Evolutionary conservation across 2,113 vertebrate genomes (phyloP).

Genomic region (Trichomycterus rosablanca): DNA sequence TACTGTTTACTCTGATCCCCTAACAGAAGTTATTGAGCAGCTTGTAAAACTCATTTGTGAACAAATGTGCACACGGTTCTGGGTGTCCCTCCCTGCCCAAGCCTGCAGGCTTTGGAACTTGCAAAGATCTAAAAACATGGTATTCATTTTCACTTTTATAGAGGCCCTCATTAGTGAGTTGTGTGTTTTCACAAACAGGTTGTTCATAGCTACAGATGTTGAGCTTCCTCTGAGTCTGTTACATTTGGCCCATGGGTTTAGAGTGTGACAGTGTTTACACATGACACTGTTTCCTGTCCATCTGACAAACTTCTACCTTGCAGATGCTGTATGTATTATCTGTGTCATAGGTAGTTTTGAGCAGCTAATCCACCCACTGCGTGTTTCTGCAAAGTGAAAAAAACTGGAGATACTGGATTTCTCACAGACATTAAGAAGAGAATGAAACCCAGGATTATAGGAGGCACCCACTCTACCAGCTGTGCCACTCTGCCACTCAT

Average conservation of each 20-base stretch:
- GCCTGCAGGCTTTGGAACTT: slow-evolving; percentile 29
- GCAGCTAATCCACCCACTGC: too few species aligned
- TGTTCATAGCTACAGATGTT: slow-evolving; percentile 49
- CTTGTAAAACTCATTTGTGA: slow-evolving; percentile 47
- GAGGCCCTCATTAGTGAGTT: slow-evolving; percentile 46
- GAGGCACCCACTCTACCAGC: too few species aligned
- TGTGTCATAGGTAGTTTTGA: too few species aligned
- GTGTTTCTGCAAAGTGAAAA: too few species aligned
- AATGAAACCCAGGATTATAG: too few species aligned
- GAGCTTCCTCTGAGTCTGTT: slow-evolving; percentile 39
- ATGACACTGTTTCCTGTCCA: slow-evolving; percentile 27
- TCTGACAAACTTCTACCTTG: slow-evolving; percentile 7
- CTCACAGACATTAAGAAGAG: too few species aligned
- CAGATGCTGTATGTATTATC: too few species aligned
- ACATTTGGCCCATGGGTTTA: slow-evolving; percentile 37
- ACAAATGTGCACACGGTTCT: slow-evolving; percentile 39
- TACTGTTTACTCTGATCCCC: slow-evolving; percentile 12
- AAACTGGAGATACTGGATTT: too few species aligned
- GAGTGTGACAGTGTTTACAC: slow-evolving; percentile 16
- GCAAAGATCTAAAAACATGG: slow-evolving; percentile 41
- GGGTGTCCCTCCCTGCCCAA: slow-evolving; percentile 31
- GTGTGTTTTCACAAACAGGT: slow-evolving; percentile 54
- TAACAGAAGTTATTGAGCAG: slow-evolving; percentile 43
- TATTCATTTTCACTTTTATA: slow-evolving; percentile 54
- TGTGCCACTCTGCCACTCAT: too few species aligned